Conservation (phyloP, 2,888 invertebrate species). For the Caenorhabditis parvicauda region DNA sequence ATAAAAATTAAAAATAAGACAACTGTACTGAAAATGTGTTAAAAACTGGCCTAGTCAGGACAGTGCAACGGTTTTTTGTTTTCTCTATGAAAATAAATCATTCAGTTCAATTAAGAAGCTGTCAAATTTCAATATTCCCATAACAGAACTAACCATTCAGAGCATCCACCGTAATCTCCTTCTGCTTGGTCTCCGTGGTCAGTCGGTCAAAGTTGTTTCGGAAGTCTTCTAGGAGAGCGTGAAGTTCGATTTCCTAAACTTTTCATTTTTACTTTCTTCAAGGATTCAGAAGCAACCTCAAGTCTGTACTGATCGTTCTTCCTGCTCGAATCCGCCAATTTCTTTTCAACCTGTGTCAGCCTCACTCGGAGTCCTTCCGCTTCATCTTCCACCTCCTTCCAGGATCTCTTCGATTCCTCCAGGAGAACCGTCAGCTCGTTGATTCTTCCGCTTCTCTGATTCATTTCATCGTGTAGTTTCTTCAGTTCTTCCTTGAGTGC, state of each 20-base stretch:
- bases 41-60: too few relatives aligned
- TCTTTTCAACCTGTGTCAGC: neutral
- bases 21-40: too few relatives aligned
- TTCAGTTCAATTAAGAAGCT: too few relatives aligned
- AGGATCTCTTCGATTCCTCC: neutral
- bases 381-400: neutral
- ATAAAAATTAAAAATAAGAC: neutral
- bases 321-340: neutral
- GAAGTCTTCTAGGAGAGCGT: conserved; percentile 24
- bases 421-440: neutral
- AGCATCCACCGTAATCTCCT: conserved; percentile 23
- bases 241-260: conserved; percentile 14
- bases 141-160: conserved; percentile 21
- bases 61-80: too few relatives aligned
- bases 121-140: too few relatives aligned
- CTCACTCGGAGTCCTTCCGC: neutral
- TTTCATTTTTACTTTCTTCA: too few relatives aligned
- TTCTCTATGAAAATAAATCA: too few relatives aligned
- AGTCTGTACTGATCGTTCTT: neutral
- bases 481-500: too few relatives aligned
- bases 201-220: conserved; percentile 29
- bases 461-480: neutral
- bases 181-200: conserved; percentile 31
- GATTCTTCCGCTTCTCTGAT: neutral
- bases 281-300: neutral